Evolutionary conservation across 2,113 vertebrate species (phyloP).

Genomic region (Myiopsitta monachus): DNA sequence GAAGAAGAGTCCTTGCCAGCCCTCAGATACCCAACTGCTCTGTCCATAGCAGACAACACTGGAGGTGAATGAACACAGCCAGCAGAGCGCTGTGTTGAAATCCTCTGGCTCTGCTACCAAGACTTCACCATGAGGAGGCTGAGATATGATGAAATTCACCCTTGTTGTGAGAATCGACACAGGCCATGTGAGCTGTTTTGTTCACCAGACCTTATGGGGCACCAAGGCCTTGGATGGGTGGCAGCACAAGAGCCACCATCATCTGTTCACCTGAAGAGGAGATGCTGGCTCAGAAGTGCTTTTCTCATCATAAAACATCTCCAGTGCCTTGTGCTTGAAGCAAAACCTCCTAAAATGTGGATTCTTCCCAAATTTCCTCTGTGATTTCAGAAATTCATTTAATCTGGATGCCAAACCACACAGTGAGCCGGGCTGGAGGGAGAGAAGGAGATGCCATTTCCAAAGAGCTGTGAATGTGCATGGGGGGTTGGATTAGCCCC

Average conservation of each 20-base stretch:
- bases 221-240: not conserved
- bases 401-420: not conserved
- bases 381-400: not conserved
- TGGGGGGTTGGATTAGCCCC: not conserved
- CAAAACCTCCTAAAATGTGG: not conserved
- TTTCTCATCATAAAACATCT: not conserved
- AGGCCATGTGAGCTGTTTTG: not conserved
- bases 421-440: rapidly evolving
- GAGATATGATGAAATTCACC: not conserved
- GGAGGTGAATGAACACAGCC: not conserved
- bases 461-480: not conserved
- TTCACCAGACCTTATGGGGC: not conserved
- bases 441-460: not conserved
- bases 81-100: not conserved
- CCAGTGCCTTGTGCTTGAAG: not conserved
- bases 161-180: not conserved
- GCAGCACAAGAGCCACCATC: not conserved
- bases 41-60: not conserved
- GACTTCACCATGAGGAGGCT: not conserved
- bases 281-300: not conserved
- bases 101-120: not conserved
- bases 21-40: not conserved
- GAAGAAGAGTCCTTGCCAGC: not conserved
- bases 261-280: not conserved
- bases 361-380: not conserved